Evolutionary conservation across 2,888 invertebrate genomes (phyloP), one percentile per base, ranked within the genome.

Genomic region (Sinopyrophorus schimmeli): DNA sequence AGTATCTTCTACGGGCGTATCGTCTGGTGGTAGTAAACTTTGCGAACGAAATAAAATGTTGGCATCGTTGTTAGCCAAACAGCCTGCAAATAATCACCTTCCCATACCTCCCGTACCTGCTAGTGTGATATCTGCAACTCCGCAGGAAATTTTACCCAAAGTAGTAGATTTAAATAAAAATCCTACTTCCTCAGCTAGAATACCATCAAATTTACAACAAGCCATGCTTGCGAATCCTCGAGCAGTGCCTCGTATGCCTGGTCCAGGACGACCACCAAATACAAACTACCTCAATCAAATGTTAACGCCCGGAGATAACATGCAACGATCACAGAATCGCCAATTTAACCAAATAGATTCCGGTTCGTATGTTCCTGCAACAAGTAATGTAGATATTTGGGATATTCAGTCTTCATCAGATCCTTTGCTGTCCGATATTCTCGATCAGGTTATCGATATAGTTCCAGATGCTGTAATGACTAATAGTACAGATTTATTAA

Each of bases 21-120:
- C 63, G n/a, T 58, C 68, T 14, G 78, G 77, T 41, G 78, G 77
- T 41, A 88, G 87, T 61, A 83, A 84, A 58, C 76, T 92, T 37
- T 88, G 88, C 73, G 86, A 88, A 72, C 86, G 84, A 69, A 92
- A 92, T 71, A 85, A 86, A 70, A 92, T 93, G 84, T 77, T 93
- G 59, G 92, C 91, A 23, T 84, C 85, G 27, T 73, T 93, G 61
- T 74, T 93, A 66, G 89, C 88, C 40, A 86, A 87, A 68, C 84
- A 87, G 61, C 84, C 84, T 55, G 78, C 83, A 15, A 75, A 78
- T 58, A 68, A 67, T 41, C 76, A 77, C 43, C 77, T 78, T 50
- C 81, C 83, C 26, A 81, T 86, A 15, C 82, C 84, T 34, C 84
- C 83, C 49, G 77, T 84, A 63, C 83, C 84, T 55, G 76, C 77